Evolutionary conservation across 2,113 vertebrate genomes (phyloP).

Genomic region (Fregetta grallaria): DNA sequence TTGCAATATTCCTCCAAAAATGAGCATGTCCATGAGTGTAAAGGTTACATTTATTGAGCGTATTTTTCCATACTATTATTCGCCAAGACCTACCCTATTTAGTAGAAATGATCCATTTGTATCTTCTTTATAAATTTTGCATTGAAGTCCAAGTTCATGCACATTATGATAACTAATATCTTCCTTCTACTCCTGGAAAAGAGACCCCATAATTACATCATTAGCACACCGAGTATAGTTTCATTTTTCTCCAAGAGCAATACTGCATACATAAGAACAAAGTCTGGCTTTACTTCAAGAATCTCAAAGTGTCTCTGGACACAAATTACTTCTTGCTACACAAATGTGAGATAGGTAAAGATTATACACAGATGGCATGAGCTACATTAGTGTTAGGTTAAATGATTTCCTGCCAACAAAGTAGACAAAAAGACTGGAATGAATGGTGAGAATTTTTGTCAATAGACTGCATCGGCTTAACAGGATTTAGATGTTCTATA

Average conservation of each 20-base stretch:
- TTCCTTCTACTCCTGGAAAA: background rate
- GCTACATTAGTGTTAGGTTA: background rate
- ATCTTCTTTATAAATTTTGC: slow-evolving; percentile 23
- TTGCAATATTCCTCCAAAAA: background rate
- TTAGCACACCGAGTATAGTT: background rate
- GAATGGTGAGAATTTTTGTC: background rate
- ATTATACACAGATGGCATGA: background rate
- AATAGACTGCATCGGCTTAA: background rate
- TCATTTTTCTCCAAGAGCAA: slow-evolving; percentile 20
- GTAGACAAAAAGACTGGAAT: background rate
- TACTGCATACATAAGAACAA: background rate
- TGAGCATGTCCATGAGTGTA: background rate
- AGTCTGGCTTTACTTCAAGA: background rate
- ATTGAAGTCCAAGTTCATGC: slow-evolving; percentile 22
- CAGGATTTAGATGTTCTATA: background rate
- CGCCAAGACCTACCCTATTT: background rate
- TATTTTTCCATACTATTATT: background rate
- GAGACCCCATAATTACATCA: slow-evolving; percentile 21
- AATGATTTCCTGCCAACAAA: background rate
- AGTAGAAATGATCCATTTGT: background rate
- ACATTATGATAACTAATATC: slow-evolving; percentile 33
- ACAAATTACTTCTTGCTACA: background rate
- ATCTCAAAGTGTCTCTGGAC: background rate
- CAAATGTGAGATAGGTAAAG: background rate
- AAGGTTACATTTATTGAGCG: background rate